A percentile compares a stretch with the other conserved stretches of the same genome.
Conservation (phyloP, 2,797 vertebrate species). For the Anguilla anguilla region DNA sequence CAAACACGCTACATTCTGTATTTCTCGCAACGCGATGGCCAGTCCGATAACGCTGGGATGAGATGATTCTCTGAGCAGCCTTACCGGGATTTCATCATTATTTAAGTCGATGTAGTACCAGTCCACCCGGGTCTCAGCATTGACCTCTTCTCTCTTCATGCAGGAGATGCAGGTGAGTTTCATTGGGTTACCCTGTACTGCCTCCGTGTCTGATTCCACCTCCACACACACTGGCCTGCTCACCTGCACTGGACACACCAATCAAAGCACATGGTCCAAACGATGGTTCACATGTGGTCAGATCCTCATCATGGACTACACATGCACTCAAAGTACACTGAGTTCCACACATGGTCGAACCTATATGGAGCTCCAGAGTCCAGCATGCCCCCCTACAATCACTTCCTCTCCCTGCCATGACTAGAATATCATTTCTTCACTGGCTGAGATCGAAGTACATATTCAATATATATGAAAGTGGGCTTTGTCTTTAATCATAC, state of each 20-base stretch:
- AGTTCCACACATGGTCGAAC: neutral
- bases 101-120: slow-evolving; percentile 79
- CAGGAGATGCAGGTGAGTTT: slow-evolving; percentile 93
- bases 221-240: slow-evolving; percentile 89
- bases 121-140: slow-evolving; percentile 78
- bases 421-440: neutral
- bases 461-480: neutral
- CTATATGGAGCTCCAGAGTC: neutral
- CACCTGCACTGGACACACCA: slow-evolving; percentile 67
- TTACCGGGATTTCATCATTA: neutral
- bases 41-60: neutral
- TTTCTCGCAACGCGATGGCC: no score
- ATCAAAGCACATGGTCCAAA: neutral
- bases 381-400: neutral
- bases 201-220: slow-evolving; percentile 83
- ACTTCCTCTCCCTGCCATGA: neutral
- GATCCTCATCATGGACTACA: neutral
- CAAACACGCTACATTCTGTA: neutral
- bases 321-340: neutral
- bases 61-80: neutral
- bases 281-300: neutral
- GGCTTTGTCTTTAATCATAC: neutral
- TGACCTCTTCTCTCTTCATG: slow-evolving; percentile 91
- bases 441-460: neutral
- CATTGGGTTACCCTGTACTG: slow-evolving; percentile 81